Percentiles rank a stretch among this genome's conserved stretches.
Conservation (phyloP, 92 coral and sea anemone genomes). For the Chrysogorgia sp. region DNA sequence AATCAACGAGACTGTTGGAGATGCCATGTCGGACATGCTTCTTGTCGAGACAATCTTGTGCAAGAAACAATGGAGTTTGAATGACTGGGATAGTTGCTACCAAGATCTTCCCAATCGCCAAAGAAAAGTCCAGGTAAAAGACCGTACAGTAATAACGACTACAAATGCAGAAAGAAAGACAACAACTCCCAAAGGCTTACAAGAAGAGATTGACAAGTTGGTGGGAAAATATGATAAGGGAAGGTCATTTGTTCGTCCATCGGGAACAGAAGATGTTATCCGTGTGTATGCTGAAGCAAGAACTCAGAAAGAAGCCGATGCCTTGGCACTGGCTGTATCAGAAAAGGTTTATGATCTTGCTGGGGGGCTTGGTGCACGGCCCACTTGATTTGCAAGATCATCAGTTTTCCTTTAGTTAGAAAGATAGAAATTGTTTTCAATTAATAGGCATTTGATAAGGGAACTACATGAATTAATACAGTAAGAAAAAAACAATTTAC, state of each 20-base stretch:
- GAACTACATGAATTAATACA: too few relatives aligned
- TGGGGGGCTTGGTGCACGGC: constrained; percentile 92
- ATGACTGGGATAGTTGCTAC: constrained; percentile 77
- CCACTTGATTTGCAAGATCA: constrained; percentile 35
- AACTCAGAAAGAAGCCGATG: constrained; percentile 78
- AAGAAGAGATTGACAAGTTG: constrained; percentile 78
- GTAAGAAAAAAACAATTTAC: too few relatives aligned
- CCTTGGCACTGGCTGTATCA: constrained; percentile 80
- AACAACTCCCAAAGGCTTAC: constrained; percentile 80
- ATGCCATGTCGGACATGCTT: constrained; percentile 94
- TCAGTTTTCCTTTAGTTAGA: not conserved
- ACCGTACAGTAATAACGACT: constrained; percentile 87
- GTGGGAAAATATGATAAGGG: constrained; percentile 66
- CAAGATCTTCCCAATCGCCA: constrained; percentile 87
- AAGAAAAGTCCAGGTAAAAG: constrained; percentile 80
- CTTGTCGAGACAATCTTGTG: constrained; percentile 86
- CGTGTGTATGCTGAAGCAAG: constrained; percentile 97
- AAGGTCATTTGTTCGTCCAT: constrained; percentile 97
- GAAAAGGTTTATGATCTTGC: constrained; percentile 85
- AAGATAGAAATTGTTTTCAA: not conserved
- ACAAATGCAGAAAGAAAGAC: constrained; percentile 83
- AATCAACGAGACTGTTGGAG: constrained; percentile 94
- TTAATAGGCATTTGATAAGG: too few relatives aligned
- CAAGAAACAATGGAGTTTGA: constrained; percentile 78
- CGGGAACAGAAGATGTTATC: constrained; percentile 97